phyloP scores from a whole-genome alignment of 92 coral and sea anemone genomes.

The Micromussa lordhowensis region DNA sequence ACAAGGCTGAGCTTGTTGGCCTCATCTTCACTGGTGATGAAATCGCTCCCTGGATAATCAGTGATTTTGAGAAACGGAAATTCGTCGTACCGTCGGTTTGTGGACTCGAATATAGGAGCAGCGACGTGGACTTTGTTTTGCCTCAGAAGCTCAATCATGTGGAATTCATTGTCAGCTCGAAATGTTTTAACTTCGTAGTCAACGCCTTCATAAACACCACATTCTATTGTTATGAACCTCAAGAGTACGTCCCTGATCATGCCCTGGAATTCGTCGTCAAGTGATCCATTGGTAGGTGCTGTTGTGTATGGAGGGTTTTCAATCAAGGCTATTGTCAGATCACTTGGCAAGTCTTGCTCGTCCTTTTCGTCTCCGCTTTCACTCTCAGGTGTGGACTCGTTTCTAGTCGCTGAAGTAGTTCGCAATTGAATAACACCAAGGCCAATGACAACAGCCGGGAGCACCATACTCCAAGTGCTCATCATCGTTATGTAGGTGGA shows the following conservation, averaged over 20 bases:
- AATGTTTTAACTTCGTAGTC: not conserved
- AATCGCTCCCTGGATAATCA: slow-evolving; percentile 37
- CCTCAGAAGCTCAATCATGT: slow-evolving; percentile 12
- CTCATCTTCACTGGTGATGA: not conserved
- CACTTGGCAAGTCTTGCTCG: too few species aligned
- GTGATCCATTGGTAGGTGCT: slow-evolving; percentile 10
- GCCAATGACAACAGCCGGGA: too few species aligned
- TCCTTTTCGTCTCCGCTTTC: not conserved
- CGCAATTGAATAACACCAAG: too few species aligned
- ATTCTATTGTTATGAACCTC: not conserved
- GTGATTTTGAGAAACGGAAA: slow-evolving; percentile 29
- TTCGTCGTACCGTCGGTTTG: slow-evolving; percentile 7
- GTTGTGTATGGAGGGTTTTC: slow-evolving; percentile 15
- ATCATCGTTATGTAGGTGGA: too few species aligned
- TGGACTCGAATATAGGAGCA: slow-evolving; percentile 2
- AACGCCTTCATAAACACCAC: not conserved
- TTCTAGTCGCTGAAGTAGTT: too few species aligned
- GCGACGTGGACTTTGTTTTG: slow-evolving; percentile 23
- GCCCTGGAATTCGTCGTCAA: not conserved
- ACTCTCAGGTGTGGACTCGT: not conserved
- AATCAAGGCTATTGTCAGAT: too few species aligned
- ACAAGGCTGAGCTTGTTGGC: not conserved
- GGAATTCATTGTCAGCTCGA: not conserved
- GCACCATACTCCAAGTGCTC: too few species aligned
- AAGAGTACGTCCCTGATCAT: slow-evolving; percentile 8